phyloP scores from a whole-genome alignment of 2,797 vertebrate genomes.

The Syncerus caffer region DNA sequence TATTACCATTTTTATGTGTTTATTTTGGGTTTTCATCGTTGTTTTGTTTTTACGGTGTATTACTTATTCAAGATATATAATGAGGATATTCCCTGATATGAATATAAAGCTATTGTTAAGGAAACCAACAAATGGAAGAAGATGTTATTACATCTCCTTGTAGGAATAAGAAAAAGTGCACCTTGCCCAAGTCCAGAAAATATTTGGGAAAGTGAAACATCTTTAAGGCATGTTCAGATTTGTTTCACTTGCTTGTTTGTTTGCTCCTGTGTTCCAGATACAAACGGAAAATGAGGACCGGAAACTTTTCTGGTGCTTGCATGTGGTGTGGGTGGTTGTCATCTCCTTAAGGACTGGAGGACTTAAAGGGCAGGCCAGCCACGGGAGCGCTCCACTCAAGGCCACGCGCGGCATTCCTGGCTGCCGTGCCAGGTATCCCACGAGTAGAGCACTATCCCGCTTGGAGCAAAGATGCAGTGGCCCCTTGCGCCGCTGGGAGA shows the following conservation, averaged over 20 bases:
- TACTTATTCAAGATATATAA: neutral
- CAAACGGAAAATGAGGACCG: neutral
- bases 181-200: neutral
- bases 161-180: neutral
- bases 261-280: neutral
- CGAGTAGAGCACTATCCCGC: fast-evolving
- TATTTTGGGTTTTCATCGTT: neutral
- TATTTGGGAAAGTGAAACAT: neutral
- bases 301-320: neutral
- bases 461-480: neutral
- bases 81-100: neutral
- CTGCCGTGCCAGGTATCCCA: fast-evolving
- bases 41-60: neutral
- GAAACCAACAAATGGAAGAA: neutral
- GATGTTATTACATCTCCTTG: neutral
- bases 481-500: fast-evolving
- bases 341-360: neutral
- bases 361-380: fast-evolving
- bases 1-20: neutral
- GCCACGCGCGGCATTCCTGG: too few relatives aligned
- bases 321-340: neutral
- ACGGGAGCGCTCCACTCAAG: fast-evolving
- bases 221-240: neutral
- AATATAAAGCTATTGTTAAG: neutral
- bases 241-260: neutral